Evolutionary conservation across 2,113 vertebrate genomes (phyloP).

Genomic region (Platysternon megacephalum): DNA sequence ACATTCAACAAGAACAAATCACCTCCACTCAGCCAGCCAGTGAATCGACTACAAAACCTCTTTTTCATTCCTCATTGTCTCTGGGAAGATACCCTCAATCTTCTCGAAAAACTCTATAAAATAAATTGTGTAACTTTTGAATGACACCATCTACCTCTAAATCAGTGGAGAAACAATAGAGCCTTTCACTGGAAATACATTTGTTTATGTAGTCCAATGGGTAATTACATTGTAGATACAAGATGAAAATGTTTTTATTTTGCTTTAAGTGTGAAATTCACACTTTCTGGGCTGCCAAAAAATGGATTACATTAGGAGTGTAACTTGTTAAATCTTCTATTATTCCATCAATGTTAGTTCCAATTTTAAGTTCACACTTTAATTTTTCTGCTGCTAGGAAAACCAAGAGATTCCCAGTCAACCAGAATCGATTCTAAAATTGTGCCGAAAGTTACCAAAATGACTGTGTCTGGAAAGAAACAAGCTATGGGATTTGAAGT

Average conservation of each 20-base stretch:
- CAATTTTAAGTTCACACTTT: conserved; percentile 58
- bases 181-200: not conserved
- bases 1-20: not conserved
- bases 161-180: not conserved
- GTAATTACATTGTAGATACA: not conserved
- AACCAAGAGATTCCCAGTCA: conserved; percentile 82
- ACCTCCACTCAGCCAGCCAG: not conserved
- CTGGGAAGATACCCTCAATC: not conserved
- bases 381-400: conserved; percentile 82
- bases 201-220: not conserved
- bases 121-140: not conserved
- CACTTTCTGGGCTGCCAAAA: not conserved
- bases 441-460: conserved; percentile 95
- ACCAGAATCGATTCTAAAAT: conserved; percentile 89
- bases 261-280: not conserved
- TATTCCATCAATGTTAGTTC: conserved; percentile 1
- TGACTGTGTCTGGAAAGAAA: conserved; percentile 98
- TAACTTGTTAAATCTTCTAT: conserved; percentile 19
- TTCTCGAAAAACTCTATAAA: not conserved
- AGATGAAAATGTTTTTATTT: not conserved
- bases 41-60: not conserved
- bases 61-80: not conserved
- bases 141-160: not conserved
- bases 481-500: conserved; percentile 97
- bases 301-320: not conserved